These are phyloP conservation scores for Pterostichus niger DNA, from an alignment of 2,888 invertebrate species.

Conservation along the genomic window DNA sequence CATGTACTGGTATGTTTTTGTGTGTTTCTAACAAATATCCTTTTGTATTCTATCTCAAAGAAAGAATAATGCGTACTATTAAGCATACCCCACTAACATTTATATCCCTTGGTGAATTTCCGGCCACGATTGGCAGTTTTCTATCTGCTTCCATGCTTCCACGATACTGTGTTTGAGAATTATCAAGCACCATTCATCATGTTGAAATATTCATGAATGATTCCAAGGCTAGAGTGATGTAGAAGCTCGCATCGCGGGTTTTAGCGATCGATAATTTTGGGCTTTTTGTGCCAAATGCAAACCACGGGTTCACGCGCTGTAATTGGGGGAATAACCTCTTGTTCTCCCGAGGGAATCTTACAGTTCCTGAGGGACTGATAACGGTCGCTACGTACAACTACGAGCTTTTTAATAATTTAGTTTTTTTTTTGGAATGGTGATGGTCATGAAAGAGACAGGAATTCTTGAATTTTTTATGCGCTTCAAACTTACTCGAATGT, in stretches of 20 bases:
- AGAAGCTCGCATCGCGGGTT: neutral
- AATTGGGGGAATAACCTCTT: constrained; percentile 48
- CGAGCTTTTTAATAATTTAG: constrained; percentile 9
- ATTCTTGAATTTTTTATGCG: neutral
- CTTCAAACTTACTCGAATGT: too few relatives aligned
- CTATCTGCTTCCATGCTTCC: neutral
- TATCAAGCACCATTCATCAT: constrained; percentile 42
- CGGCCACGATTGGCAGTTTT: neutral
- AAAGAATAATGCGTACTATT: too few relatives aligned
- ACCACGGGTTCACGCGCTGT: constrained; percentile 46
- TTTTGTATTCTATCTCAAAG: too few relatives aligned
- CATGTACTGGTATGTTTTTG: too few relatives aligned
- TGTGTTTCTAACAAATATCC: too few relatives aligned
- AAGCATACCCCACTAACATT: too few relatives aligned
- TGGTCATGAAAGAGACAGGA: neutral
- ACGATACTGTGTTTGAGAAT: constrained; percentile 16
- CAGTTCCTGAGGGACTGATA: neutral
- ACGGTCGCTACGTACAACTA: neutral
- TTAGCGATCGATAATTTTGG: constrained; percentile 37
- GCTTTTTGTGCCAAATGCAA: constrained; percentile 48
- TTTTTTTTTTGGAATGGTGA: constrained; percentile 1
- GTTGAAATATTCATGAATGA: constrained; percentile 49
- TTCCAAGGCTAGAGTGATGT: constrained; percentile 3
- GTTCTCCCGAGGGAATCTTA: neutral
- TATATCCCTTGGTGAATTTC: too few relatives aligned